Conservation (phyloP, 2,113 vertebrate species). For the Oryzias woworae region DNA sequence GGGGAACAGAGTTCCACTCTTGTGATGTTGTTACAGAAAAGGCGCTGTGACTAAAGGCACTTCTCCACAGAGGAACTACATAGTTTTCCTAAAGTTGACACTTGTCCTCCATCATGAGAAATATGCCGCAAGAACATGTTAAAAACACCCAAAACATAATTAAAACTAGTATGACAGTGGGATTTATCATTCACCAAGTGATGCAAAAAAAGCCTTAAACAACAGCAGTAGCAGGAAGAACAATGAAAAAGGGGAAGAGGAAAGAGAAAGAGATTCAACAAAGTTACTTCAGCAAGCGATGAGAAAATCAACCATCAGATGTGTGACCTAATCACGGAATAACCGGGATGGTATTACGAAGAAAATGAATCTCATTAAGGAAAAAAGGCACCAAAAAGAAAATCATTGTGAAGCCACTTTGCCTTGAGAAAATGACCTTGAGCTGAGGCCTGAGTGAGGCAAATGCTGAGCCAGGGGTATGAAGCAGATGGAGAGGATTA, state of each 20-base stretch:
- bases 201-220: neutral
- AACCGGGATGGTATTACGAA: neutral
- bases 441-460: constrained; percentile 31
- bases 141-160: too few species aligned
- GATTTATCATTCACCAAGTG: constrained; percentile 7
- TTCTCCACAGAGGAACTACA: too few species aligned
- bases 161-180: neutral
- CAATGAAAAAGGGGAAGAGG: neutral
- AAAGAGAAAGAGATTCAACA: neutral
- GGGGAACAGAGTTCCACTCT: too few species aligned
- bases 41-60: too few species aligned
- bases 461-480: constrained; percentile 35
- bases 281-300: neutral
- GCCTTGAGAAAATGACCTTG: constrained; percentile 53
- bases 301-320: constrained; percentile 7
- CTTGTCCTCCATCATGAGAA: too few species aligned
- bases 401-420: constrained; percentile 24
- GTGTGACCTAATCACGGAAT: constrained; percentile 4
- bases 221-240: neutral
- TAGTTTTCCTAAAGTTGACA: too few species aligned
- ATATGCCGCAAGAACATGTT: too few species aligned
- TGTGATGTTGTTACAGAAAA: too few species aligned
- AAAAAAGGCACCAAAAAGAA: neutral
- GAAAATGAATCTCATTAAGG: constrained; percentile 13
- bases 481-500: constrained; percentile 53